Conservation (phyloP, 2,888 invertebrate genomes). For the Hermodice carunculata region DNA sequence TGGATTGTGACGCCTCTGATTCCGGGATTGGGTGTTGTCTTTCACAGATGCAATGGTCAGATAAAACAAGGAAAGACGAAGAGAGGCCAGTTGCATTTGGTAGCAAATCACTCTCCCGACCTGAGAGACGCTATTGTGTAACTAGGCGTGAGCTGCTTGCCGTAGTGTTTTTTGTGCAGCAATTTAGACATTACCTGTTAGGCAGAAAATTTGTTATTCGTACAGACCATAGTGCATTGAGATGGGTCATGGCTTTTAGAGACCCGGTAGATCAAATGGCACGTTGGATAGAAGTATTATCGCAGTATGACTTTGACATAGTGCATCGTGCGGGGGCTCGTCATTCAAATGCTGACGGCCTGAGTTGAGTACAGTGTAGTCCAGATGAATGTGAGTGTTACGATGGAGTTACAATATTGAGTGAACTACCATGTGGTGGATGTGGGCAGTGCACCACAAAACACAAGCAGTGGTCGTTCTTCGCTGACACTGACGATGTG, state of each 20-base stretch:
- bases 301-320: conserved; percentile 2
- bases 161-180: conserved; percentile 33
- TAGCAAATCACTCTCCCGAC: conserved; percentile 30
- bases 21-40: conserved; percentile 27
- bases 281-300: conserved; percentile 11
- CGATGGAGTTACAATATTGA: too few relatives aligned
- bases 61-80: conserved; percentile 12
- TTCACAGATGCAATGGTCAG: conserved; percentile 31
- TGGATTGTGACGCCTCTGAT: conserved; percentile 34
- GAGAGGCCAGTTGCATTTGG: conserved; percentile 30
- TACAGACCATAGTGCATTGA: conserved; percentile 44
- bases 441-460: too few relatives aligned
- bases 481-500: too few relatives aligned
- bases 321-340: background rate
- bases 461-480: too few relatives aligned
- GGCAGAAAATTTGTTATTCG: conserved; percentile 37
- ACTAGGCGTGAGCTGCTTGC: conserved; percentile 31
- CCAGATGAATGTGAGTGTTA: too few relatives aligned
- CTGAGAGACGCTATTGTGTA: conserved; percentile 30
- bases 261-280: conserved; percentile 27
- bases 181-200: conserved; percentile 44
- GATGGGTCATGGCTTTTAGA: conserved; percentile 35
- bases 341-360: conserved; percentile 16
- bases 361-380: too few relatives aligned
- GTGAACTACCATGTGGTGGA: too few relatives aligned